Conservation (phyloP, 2,797 vertebrate genomes). For the Leucoraja ocellata region DNA sequence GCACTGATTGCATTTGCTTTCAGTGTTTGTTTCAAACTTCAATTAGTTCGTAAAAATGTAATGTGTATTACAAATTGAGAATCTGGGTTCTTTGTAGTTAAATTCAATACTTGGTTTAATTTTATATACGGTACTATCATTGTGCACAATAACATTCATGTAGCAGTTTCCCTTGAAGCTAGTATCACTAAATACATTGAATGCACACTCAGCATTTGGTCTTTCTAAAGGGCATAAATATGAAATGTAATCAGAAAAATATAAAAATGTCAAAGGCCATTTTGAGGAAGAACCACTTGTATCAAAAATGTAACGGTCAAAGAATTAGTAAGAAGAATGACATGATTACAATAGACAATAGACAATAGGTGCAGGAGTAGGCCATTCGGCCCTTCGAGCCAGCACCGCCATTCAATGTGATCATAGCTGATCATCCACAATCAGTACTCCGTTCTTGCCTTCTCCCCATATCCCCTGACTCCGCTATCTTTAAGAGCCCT, state of each 20-base stretch:
- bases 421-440: too few relatives aligned
- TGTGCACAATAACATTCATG: not conserved
- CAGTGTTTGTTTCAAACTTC: not conserved
- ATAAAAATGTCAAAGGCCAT: not conserved
- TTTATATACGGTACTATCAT: not conserved
- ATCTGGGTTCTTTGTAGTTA: not conserved
- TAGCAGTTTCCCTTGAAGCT: not conserved
- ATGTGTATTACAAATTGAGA: constrained; percentile 17
- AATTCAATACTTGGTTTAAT: not conserved
- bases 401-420: too few relatives aligned
- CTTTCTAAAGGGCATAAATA: not conserved
- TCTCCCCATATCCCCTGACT: too few relatives aligned
- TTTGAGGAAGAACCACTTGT: not conserved
- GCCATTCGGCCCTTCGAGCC: too few relatives aligned
- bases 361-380: too few relatives aligned
- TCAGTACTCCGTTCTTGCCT: too few relatives aligned
- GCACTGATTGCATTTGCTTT: not conserved
- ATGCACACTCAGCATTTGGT: not conserved
- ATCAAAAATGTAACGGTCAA: not conserved
- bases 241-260: not conserved
- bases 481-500: too few relatives aligned
- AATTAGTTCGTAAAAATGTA: constrained; percentile 5
- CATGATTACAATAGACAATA: not conserved
- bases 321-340: not conserved
- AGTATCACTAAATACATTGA: not conserved